phyloP scores from a whole-genome alignment of 2,797 vertebrate genomes.

The Discoglossus pictus region DNA sequence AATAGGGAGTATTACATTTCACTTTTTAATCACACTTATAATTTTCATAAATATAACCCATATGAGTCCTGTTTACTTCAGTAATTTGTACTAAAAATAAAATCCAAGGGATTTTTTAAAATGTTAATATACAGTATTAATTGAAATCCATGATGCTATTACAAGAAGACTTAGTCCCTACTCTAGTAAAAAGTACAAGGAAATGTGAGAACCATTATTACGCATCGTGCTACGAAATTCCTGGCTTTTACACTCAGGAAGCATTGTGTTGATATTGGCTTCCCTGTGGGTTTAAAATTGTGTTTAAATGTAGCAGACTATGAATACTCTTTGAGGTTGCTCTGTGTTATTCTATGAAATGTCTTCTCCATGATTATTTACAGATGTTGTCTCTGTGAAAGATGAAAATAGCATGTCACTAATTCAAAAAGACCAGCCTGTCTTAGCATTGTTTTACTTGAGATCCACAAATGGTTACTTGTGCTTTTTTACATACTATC shows the following conservation, averaged over 20 bases:
- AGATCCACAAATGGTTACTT: slow-evolving; percentile 53
- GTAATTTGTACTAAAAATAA: too few relatives aligned
- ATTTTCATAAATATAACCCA: too few relatives aligned
- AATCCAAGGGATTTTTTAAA: too few relatives aligned
- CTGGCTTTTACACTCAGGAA: slow-evolving; percentile 84
- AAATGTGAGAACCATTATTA: slow-evolving; percentile 82
- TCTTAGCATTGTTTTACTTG: slow-evolving; percentile 62
- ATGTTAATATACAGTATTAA: too few relatives aligned
- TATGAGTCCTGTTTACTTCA: too few relatives aligned
- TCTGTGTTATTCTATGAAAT: slow-evolving; percentile 78
- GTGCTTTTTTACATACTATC: slow-evolving; percentile 28
- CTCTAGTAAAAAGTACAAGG: slow-evolving; percentile 64
- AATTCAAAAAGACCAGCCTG: slow-evolving; percentile 63
- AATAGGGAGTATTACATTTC: too few relatives aligned
- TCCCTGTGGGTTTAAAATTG: slow-evolving; percentile 75
- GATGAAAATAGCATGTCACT: slow-evolving; percentile 71
- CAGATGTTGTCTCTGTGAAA: slow-evolving; percentile 74
- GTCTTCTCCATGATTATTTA: slow-evolving; percentile 84
- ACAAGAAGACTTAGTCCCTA: slow-evolving; percentile 8
- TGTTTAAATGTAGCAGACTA: slow-evolving; percentile 85
- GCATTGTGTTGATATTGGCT: slow-evolving; percentile 84
- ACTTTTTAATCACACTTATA: too few relatives aligned
- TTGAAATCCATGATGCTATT: slow-evolving; percentile 19
- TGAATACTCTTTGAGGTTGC: slow-evolving; percentile 80
- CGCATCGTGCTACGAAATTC: slow-evolving; percentile 81